A percentile compares a stretch with the other conserved stretches of the same genome.
These are phyloP conservation scores for Myiotriccus ornatus DNA, from an alignment of 2,797 vertebrate genomes.

Conservation along the genomic window DNA sequence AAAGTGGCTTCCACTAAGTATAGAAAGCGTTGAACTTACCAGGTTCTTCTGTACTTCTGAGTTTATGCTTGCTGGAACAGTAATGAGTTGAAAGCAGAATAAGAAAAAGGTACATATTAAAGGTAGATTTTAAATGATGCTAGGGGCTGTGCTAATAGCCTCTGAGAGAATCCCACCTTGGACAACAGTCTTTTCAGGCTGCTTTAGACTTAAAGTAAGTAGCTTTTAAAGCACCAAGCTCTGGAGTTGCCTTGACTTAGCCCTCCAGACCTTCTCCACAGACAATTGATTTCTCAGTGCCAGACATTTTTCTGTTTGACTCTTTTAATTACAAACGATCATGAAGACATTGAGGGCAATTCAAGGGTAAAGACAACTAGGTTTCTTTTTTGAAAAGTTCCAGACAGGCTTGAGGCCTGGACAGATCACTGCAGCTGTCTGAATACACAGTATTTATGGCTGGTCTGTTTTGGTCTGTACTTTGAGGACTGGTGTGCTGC, in stretches of 20 bases:
- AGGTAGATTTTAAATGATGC: background rate
- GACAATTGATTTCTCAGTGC: slow-evolving; percentile 9
- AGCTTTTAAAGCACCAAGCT: background rate
- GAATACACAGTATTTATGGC: slow-evolving; percentile 8
- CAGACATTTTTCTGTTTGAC: slow-evolving; percentile 14
- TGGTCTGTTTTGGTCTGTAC: slow-evolving; percentile 17
- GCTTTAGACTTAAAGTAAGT: background rate
- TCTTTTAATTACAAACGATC: background rate
- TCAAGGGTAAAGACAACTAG: background rate
- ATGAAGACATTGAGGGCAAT: background rate
- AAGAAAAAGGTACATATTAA: background rate
- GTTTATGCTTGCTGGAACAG: background rate
- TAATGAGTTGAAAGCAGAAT: background rate
- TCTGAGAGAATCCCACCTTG: background rate
- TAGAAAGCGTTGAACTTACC: background rate
- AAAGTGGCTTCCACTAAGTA: background rate
- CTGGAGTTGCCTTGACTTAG: background rate
- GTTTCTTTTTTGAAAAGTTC: slow-evolving; percentile 24
- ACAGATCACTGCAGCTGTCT: slow-evolving; percentile 14
- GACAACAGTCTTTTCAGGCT: background rate
- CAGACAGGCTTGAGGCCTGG: slow-evolving; percentile 17
- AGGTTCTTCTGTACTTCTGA: background rate
- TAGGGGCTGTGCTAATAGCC: background rate
- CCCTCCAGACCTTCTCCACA: background rate
- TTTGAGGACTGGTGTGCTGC: background rate